A percentile compares a stretch with the other conserved stretches of the same genome.
phyloP scores from a whole-genome alignment of 2,888 invertebrate genomes.

The Liodrosophila aerea region DNA sequence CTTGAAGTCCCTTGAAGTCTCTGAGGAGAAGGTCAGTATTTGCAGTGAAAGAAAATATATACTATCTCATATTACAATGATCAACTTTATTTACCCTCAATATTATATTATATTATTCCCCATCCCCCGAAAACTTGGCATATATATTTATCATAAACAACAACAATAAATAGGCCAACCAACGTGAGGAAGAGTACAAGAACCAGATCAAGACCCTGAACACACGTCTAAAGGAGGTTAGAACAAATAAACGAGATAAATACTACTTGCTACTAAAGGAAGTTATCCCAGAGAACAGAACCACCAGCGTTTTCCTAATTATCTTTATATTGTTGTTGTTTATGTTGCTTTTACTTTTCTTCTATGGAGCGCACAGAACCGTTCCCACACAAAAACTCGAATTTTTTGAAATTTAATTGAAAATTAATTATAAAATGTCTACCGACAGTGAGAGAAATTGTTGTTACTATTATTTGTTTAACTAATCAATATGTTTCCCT shows the following conservation, averaged over 20 bases:
- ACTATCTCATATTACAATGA: conserved; percentile 10
- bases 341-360: conserved; percentile 34
- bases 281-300: conserved; percentile 61
- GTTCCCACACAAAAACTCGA: conserved; percentile 19
- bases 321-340: conserved; percentile 66
- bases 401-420: not conserved
- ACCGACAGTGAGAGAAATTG: conserved; percentile 67
- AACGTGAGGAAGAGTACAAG: conserved; percentile 99
- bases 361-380: conserved; percentile 38
- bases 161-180: conserved; percentile 91
- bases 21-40: conserved; percentile 97
- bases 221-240: conserved; percentile 99
- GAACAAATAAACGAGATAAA: conserved; percentile 27
- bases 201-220: conserved; percentile 99
- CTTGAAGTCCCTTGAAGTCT: conserved; percentile 99
- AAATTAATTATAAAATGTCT: conserved; percentile 78
- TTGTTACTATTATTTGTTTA: conserved; percentile 43
- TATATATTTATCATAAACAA: conserved; percentile 55
- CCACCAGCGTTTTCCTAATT: conserved; percentile 48
- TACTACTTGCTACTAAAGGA: conserved; percentile 20
- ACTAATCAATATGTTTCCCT: conserved; percentile 74
- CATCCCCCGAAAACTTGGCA: not conserved
- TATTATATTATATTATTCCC: conserved; percentile 24
- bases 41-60: conserved; percentile 19
- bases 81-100: conserved; percentile 33